Evolutionary conservation across 2,113 vertebrate species (phyloP).

Genomic region (Channa argus): DNA sequence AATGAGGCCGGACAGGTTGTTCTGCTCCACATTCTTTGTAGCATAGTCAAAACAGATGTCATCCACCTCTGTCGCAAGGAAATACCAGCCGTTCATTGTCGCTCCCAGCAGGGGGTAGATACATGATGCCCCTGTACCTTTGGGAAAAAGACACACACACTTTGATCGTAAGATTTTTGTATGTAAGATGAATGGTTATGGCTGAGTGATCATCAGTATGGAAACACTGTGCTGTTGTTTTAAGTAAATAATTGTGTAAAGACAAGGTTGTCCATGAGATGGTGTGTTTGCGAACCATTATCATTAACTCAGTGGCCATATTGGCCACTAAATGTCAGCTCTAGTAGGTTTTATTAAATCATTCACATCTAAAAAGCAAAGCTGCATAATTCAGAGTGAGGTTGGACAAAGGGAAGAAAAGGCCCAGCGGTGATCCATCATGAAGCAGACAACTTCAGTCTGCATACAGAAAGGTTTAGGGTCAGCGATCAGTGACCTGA

Average conservation of each 20-base stretch:
- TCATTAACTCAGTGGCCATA: slow-evolving; percentile 18
- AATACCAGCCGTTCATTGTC: slow-evolving; percentile 98
- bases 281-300: slow-evolving; percentile 15
- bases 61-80: slow-evolving; percentile 98
- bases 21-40: slow-evolving; percentile 98
- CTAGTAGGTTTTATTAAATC: slow-evolving; percentile 48
- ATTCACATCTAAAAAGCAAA: slow-evolving; percentile 29
- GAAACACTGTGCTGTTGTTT: not conserved
- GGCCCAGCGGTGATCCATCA: slow-evolving; percentile 61
- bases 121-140: slow-evolving; percentile 97
- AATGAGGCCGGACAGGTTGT: slow-evolving; percentile 94
- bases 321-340: slow-evolving; percentile 33
- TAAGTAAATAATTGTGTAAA: slow-evolving; percentile 3
- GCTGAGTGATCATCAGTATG: slow-evolving; percentile 19
- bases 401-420: slow-evolving; percentile 18
- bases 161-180: slow-evolving; percentile 4
- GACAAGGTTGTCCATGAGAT: not conserved
- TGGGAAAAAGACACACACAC: slow-evolving; percentile 15
- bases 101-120: slow-evolving; percentile 97
- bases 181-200: slow-evolving; percentile 31
- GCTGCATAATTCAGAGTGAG: slow-evolving; percentile 36
- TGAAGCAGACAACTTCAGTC: slow-evolving; percentile 39
- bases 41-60: slow-evolving; percentile 98
- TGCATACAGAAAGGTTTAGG: slow-evolving; percentile 37
- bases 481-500: slow-evolving; percentile 52